Base-by-base conservation (phyloP, 2,113 vertebrate species). In the Oxyura jamaicensis region DNA sequence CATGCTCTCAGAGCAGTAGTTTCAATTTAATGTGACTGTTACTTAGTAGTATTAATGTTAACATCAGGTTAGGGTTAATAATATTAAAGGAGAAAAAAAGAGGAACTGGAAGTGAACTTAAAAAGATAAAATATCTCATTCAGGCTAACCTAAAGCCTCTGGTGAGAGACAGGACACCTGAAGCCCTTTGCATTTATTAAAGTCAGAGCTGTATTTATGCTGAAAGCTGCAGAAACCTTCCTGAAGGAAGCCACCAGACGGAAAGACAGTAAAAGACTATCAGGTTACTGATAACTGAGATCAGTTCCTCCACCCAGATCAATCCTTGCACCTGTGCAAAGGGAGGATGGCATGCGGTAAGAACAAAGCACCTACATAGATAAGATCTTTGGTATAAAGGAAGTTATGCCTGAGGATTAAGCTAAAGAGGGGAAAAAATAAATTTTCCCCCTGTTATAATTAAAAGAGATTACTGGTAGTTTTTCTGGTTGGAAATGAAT, bases 1-100 rank as follows among this genome's bases (percentile, higher is more conserved):
- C 63, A 77, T 50, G 3, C 53, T 82, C 66, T 48, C 66, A 25
- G 21, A 83, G 36, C 12, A 62, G 16, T 71, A 77, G 50, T 80
- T 95, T 71, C 36, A 81, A 52, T 9, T 53, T 83, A 42, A 20
- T 25, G 25, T 68, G 66, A 52, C 59, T 92, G 11, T 83, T 88
- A 77, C 35, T 83, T 81, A 44, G 36, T 41, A 68, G 42, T 28
- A 50, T 83, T 48, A 66, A 22, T 53, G 56, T 67, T 85, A 85
- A 56, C 35, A 29, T 53, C 8, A 39, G 22, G 8, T 44, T 73
- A 69, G 15, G 4, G 29, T 72, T 96, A 83, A 44, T 69, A 60
- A 56, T 6, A 17, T 44, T 48, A 62, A 80, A 90, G n/a, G 50
- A 53, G 65, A 39, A 44, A 46, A 79, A 72, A 60, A 53, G 8